Base-by-base conservation (phyloP, 2,888 invertebrate species). In the Galerucella pusilla region DNA sequence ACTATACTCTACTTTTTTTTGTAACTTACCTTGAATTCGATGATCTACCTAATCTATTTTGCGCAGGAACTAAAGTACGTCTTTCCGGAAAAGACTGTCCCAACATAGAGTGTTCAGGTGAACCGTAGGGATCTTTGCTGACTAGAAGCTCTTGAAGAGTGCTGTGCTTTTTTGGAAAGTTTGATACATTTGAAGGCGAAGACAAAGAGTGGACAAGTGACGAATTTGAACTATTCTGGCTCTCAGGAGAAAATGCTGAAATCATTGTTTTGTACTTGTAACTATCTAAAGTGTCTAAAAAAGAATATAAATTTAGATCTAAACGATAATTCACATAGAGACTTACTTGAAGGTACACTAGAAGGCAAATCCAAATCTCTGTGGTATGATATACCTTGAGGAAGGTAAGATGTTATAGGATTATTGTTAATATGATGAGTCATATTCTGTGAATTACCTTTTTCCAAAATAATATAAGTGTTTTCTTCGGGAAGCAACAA, bases 401-500 rank as follows among this genome's bases (percentile, higher is more conserved):
- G 85, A 45, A 84, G 85, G 78, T 84, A 85, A 68, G 85, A 85
- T 3, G 85, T 83, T 20, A 84, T 81, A 69, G 81, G 82, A 68
- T 82, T 84, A 79, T 85, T 86, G 68, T 83, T 83, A 71, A 82
- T 79, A 71, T 83, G 82, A 76, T 83, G 81, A 46, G 80, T 82
- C 63, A 81, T 81, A 68, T 81, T 76, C 60, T 78, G 78, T 14
- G 83, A 79, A 20, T 80, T 79, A 46, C 79, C 78, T 66, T 78
- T 78, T 65, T 79, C 82, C 71, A 82, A 75, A 61, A 75, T 80
- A 61, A 81, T 81, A 68, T 90, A 91, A 35, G 89, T 90, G 85
- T 88, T 90, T 83, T 94, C 94, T 82, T 93, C 93, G 1, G 94
- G 94, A 80, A 94, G 86, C 20, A 94, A 88, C 65, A 96, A 88